Base-by-base conservation (phyloP, 2,888 invertebrate genomes). In the Eulithis prunata region DNA sequence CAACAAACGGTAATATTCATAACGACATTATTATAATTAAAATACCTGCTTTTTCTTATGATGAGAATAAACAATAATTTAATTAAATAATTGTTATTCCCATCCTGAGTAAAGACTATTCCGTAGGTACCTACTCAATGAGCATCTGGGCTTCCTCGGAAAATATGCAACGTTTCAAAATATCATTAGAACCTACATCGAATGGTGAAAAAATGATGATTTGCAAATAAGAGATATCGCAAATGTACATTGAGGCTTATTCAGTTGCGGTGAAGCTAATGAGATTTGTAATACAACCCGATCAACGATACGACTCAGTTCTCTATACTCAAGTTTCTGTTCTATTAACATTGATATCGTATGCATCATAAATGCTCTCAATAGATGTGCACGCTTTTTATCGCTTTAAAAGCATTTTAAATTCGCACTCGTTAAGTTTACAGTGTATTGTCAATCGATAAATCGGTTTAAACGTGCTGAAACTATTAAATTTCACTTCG, bases 281-380 rank as follows among this genome's bases (percentile, higher is more conserved):
- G 75, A 75, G 75, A 77, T 76, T 70, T 72, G 76, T 76, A 80
- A 79, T 78, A 75, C 71, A 75, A 79, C 75, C 75, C 54, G 58
- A 75, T 76, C 71, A 68, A 21, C 51, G 13, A 64, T 41, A 53
- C 74, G 71, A 66, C 66, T 64, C 64, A 73, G 73, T 66, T 71
- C 66, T 74, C 71, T 72, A 77, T 75, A 74, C 73, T 76, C 71
- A 73, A 64, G 70, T 71, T 69, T 73, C 77, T 77, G 78, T 70
- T 79, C 77, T 71, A 77, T 73, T 80, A 75, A 79, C 78, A 78
- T 70, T 76, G 71, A 75, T 74, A 74, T 71, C 63, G 62, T 61
- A 70, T 72, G 53, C 61, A 51, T 71, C 63, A 65, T 68, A 55
- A 53, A 45, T 36, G 10, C 21, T 12, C 51, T 21, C 8, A 13